Percentiles rank a stretch among this genome's conserved stretches.
Conservation (phyloP, 2,888 invertebrate genomes). For the Brenthis hecate region DNA sequence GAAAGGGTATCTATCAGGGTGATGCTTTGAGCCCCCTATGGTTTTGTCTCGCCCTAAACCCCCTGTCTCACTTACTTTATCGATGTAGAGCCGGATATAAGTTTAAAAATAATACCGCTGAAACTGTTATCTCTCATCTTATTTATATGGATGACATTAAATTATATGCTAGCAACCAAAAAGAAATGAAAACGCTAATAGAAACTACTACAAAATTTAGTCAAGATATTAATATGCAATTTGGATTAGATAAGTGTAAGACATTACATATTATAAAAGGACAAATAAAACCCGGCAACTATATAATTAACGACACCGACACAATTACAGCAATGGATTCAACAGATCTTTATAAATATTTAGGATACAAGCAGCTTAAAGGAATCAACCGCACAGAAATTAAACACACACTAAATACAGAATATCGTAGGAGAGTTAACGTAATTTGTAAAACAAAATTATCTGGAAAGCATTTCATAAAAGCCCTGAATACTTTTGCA, state of each 20-base stretch:
- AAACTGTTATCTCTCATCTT: neutral
- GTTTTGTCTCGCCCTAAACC: neutral
- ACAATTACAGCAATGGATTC: constrained; percentile 29
- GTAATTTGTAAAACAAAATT: too few species aligned
- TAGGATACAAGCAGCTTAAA: constrained; percentile 36
- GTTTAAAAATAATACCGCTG: neutral
- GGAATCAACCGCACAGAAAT: constrained; percentile 23
- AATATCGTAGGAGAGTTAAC: too few species aligned
- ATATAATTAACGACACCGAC: constrained; percentile 4
- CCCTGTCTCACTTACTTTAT: neutral
- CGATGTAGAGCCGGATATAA: neutral
- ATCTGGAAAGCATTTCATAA: too few species aligned
- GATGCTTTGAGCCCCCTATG: neutral
- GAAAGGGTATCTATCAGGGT: neutral
- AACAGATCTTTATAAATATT: constrained; percentile 36
- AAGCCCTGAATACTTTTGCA: too few species aligned
- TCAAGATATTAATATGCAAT: too few species aligned
- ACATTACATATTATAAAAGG: too few species aligned
- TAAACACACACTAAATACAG: too few species aligned
- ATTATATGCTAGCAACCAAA: constrained; percentile 4
- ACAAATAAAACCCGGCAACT: constrained; percentile 11
- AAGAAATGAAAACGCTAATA: neutral
- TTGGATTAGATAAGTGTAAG: too few species aligned
- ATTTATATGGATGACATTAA: constrained; percentile 1
- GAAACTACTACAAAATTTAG: neutral